Evolutionary conservation across 2,888 invertebrate species (phyloP).

Genomic region (Subacronicta megacephala): DNA sequence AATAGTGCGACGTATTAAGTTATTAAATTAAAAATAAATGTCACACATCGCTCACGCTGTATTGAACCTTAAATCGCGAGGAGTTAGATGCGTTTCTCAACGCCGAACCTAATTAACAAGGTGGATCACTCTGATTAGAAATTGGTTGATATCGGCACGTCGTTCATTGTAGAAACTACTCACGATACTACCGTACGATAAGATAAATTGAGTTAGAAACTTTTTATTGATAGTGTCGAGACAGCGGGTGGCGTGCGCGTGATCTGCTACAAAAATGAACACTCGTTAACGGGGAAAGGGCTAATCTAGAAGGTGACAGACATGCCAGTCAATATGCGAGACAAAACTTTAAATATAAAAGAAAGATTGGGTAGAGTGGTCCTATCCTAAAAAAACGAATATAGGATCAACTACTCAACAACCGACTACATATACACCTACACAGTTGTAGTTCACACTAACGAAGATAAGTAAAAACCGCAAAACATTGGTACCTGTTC

Average conservation of each 20-base stretch:
- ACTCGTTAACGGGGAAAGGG: constrained; percentile 54
- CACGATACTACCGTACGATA: constrained; percentile 86
- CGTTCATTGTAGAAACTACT: constrained; percentile 88
- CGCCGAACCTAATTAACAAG: constrained; percentile 80
- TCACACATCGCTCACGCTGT: constrained; percentile 56
- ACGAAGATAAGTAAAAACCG: too few relatives aligned
- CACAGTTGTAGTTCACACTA: too few relatives aligned
- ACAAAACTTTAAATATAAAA: constrained; percentile 36
- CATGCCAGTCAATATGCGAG: constrained; percentile 45
- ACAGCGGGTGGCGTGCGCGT: constrained; percentile 73
- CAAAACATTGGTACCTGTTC: too few relatives aligned
- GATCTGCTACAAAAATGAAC: constrained; percentile 58
- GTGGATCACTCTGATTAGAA: constrained; percentile 88
- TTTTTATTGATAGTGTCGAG: constrained; percentile 84
- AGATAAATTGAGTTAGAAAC: constrained; percentile 85
- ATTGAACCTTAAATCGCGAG: constrained; percentile 63
- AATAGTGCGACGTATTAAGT: constrained; percentile 80
- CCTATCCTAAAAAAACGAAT: constrained; percentile 9
- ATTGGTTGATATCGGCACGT: constrained; percentile 88
- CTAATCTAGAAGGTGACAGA: constrained; percentile 42
- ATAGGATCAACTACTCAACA: too few relatives aligned
- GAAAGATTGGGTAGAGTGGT: constrained; percentile 15
- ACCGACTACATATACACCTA: too few relatives aligned
- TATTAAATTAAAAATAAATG: constrained; percentile 88
- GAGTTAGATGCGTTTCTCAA: constrained; percentile 62